These are phyloP conservation scores for Mionectes macconnelli DNA, from an alignment of 2,113 vertebrate genomes.

Conservation along the genomic window DNA sequence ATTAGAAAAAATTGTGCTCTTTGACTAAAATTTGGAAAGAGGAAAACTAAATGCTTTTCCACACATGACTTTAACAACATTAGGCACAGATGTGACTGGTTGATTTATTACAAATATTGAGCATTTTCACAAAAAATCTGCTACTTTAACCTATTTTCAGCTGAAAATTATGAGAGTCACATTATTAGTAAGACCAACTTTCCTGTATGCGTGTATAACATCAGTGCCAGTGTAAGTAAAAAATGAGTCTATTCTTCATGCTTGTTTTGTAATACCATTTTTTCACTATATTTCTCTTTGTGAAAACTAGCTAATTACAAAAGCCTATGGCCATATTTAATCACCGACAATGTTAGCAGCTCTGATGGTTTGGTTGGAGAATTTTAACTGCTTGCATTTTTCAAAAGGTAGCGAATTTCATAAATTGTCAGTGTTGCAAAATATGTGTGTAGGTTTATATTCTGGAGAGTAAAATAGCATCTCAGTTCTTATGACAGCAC, in stretches of 20 bases:
- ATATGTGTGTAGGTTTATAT: neutral
- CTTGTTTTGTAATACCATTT: neutral
- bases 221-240: neutral
- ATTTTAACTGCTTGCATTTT: neutral
- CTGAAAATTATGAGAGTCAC: neutral
- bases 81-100: neutral
- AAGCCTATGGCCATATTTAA: neutral
- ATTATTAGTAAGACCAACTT: neutral
- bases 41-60: neutral
- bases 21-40: neutral
- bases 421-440: neutral
- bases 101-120: neutral
- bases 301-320: neutral
- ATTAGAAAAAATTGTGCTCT: neutral
- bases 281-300: neutral
- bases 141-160: neutral
- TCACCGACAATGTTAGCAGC: neutral
- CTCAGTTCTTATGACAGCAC: neutral
- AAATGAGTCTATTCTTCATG: neutral
- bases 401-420: neutral
- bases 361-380: neutral
- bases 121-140: neutral
- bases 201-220: neutral
- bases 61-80: neutral
- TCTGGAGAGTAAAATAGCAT: neutral